Conservation (phyloP, 2,113 vertebrate genomes). For the western clawed frog (Xenopus tropicalis) region DNA sequence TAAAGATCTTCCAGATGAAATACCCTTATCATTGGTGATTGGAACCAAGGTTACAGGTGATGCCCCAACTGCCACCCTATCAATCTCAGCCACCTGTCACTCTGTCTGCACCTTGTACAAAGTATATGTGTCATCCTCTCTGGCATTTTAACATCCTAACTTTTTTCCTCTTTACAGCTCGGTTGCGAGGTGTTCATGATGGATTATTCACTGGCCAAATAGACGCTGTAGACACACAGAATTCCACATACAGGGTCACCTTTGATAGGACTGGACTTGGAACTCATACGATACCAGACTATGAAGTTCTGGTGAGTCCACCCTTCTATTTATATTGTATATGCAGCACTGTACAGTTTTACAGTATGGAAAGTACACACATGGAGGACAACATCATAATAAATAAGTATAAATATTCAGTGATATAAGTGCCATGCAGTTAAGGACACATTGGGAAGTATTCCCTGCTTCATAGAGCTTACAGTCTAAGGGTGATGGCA, state of each 20-base stretch:
- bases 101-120: too few species aligned
- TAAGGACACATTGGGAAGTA: too few species aligned
- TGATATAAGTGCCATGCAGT: too few species aligned
- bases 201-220: conserved; percentile 97
- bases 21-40: conserved; percentile 92
- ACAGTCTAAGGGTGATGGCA: too few species aligned
- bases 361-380: too few species aligned
- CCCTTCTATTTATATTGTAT: neutral
- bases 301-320: conserved; percentile 89
- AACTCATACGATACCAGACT: conserved; percentile 96
- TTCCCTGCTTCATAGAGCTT: too few species aligned
- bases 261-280: conserved; percentile 94
- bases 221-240: conserved; percentile 93
- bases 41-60: conserved; percentile 98
- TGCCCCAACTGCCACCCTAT: neutral
- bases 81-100: too few species aligned
- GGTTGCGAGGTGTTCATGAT: conserved; percentile 89
- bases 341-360: too few species aligned
- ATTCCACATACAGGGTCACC: conserved; percentile 93
- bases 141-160: neutral
- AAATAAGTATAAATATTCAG: too few species aligned
- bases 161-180: conserved; percentile 66
- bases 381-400: too few species aligned
- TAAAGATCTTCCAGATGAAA: conserved; percentile 98
- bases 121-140: too few species aligned